phyloP scores from a whole-genome alignment of 1,140 invertebrate species.

The Lysiphlebus fabarum region DNA sequence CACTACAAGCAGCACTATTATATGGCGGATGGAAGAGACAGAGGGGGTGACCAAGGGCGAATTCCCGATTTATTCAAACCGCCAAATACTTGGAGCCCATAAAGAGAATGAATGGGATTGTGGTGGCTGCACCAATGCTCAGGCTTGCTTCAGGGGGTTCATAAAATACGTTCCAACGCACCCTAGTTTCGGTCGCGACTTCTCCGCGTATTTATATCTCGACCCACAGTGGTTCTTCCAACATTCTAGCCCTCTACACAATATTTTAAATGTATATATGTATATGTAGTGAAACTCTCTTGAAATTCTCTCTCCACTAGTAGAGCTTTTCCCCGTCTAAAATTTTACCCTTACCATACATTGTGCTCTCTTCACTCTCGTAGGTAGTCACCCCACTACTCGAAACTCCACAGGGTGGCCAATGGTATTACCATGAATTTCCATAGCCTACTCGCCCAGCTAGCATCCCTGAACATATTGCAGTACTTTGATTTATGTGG shows the following conservation, averaged over 20 bases:
- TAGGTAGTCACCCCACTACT: slow-evolving; percentile 16
- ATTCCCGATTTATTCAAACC: slow-evolving; percentile 52
- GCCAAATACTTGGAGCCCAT: slow-evolving; percentile 49
- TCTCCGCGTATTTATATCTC: slow-evolving; percentile 7
- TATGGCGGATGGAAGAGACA: background rate
- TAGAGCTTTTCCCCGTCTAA: slow-evolving; percentile 7
- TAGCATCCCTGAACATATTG: slow-evolving; percentile 47
- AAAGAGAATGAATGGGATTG: slow-evolving; percentile 52
- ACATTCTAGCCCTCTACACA: slow-evolving; percentile 17
- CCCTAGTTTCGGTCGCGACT: slow-evolving; percentile 3
- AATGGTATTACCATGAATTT: slow-evolving; percentile 53
- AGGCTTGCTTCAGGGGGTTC: slow-evolving; percentile 43
- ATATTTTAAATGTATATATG: no score
- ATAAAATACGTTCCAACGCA: slow-evolving; percentile 43
- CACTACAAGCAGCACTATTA: slow-evolving; percentile 6
- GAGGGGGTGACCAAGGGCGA: slow-evolving; percentile 29
- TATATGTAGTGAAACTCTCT: no score
- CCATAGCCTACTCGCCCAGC: slow-evolving; percentile 40
- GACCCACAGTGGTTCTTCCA: slow-evolving; percentile 18
- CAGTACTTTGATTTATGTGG: slow-evolving; percentile 53
- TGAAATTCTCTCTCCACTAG: slow-evolving; percentile 3
- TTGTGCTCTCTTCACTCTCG: slow-evolving; percentile 11
- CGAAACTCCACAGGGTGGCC: slow-evolving; percentile 38
- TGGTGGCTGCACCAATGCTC: slow-evolving; percentile 41
- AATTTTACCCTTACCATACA: slow-evolving; percentile 14